These are phyloP conservation scores for Rhea americana DNA, from an alignment of 2,113 vertebrate species.

Conservation along the genomic window DNA sequence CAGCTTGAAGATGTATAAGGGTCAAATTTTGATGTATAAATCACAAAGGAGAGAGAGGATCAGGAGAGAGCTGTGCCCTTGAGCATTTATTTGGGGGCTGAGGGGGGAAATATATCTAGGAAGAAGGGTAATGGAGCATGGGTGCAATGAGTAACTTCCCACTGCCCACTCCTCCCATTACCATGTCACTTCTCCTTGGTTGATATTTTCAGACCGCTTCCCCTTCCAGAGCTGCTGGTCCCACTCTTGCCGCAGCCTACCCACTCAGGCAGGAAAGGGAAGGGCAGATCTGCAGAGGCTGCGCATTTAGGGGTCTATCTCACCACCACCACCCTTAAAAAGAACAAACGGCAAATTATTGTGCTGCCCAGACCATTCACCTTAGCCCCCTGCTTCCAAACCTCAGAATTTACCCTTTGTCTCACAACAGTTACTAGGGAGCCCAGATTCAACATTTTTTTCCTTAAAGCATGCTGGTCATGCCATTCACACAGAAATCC, in stretches of 20 bases:
- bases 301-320: not conserved
- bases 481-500: not conserved
- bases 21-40: not conserved
- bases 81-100: not conserved
- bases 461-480: not conserved
- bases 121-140: not conserved
- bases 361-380: not conserved
- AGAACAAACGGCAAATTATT: not conserved
- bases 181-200: not conserved
- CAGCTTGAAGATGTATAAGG: not conserved
- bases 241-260: not conserved
- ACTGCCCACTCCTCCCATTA: slow-evolving; percentile 4
- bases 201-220: not conserved
- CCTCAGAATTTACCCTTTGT: not conserved
- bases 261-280: not conserved
- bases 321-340: not conserved
- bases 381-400: not conserved
- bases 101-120: not conserved
- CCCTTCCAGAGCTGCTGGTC: not conserved
- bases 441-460: not conserved
- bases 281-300: not conserved
- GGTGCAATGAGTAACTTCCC: slow-evolving; percentile 18
- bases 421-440: not conserved
- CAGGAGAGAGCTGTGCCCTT: not conserved
- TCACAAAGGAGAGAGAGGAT: not conserved